Evolutionary conservation across 2,888 invertebrate species (phyloP).

Genomic region (Shargacucullia verbasci): DNA sequence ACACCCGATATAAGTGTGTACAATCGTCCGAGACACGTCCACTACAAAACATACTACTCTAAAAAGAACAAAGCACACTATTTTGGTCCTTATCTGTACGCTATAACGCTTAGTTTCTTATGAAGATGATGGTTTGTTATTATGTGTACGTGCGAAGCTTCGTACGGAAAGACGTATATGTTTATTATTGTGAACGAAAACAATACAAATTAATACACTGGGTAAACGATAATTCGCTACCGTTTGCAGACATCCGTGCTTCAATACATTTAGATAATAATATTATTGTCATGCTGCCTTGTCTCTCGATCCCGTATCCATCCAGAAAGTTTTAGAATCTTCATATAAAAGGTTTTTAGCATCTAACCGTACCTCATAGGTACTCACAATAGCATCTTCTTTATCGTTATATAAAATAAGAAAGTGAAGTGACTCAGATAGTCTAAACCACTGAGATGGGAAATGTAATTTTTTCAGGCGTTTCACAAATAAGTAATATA

Average conservation of each 20-base stretch:
- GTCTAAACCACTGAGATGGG: too few species aligned
- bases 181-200: slow-evolving; percentile 62
- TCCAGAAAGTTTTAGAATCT: too few species aligned
- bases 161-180: slow-evolving; percentile 30
- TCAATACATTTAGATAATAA: not conserved
- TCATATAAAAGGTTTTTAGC: too few species aligned
- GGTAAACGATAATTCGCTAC: slow-evolving; percentile 28
- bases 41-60: slow-evolving; percentile 9
- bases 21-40: slow-evolving; percentile 11
- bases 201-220: slow-evolving; percentile 66
- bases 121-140: slow-evolving; percentile 30
- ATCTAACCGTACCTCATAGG: too few species aligned
- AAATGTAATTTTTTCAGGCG: too few species aligned
- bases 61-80: not conserved
- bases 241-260: slow-evolving; percentile 1
- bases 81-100: not conserved
- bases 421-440: too few species aligned
- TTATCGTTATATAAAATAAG: too few species aligned
- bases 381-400: too few species aligned
- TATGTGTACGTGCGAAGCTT: slow-evolving; percentile 19
- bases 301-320: too few species aligned
- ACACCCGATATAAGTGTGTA: slow-evolving; percentile 17
- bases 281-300: not conserved
- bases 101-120: slow-evolving; percentile 11
- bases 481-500: too few species aligned